Conservation (phyloP, 2,888 invertebrate species). For the Keiferia lycopersicella region DNA sequence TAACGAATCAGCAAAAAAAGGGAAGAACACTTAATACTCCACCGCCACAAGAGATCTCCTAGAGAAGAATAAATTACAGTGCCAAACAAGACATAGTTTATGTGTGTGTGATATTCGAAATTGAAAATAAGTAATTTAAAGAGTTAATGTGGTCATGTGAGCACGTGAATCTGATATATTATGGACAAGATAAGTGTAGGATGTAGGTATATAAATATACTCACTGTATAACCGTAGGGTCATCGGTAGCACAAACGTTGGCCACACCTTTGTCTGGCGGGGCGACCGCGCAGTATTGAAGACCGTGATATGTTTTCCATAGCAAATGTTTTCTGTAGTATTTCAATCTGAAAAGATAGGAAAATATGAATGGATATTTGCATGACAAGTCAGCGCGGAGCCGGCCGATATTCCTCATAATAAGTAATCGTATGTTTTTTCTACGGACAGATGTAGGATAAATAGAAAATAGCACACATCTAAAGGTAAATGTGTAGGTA, state of each 20-base stretch:
- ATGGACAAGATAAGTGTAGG: background rate
- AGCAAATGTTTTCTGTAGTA: conserved; percentile 89
- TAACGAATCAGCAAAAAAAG: no score
- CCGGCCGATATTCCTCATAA: no score
- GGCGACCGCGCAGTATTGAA: conserved; percentile 93
- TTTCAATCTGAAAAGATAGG: conserved; percentile 77
- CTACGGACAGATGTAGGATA: no score
- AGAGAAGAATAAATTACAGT: no score
- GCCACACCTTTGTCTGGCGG: conserved; percentile 84
- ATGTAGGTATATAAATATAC: conserved; percentile 37
- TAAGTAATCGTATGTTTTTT: no score
- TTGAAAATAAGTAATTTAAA: no score
- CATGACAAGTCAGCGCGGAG: background rate
- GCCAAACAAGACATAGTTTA: no score
- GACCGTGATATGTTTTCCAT: conserved; percentile 92
- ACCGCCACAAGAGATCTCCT: no score
- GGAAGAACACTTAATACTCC: no score
- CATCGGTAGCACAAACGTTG: conserved; percentile 83
- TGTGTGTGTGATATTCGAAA: no score
- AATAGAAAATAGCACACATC: background rate
- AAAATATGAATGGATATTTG: background rate
- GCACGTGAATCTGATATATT: background rate
- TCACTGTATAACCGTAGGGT: conserved; percentile 88
- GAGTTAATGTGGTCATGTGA: no score
- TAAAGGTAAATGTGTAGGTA: no score